phyloP scores from a whole-genome alignment of 2,797 vertebrate species.

The Cryptoprocta ferox region DNA sequence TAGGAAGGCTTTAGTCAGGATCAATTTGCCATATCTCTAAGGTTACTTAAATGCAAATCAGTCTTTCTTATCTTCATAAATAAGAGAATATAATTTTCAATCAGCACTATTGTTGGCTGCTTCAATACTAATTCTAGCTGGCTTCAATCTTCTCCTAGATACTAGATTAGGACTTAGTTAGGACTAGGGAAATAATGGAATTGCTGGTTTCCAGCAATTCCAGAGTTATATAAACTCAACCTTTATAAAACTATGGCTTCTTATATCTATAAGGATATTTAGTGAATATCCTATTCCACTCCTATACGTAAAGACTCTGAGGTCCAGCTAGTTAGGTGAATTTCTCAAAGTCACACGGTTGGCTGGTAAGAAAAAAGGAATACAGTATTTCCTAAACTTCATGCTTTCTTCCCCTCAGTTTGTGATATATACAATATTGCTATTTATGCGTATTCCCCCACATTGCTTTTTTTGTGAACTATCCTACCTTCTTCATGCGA shows the following conservation, averaged over 20 bases:
- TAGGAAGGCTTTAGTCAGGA: neutral
- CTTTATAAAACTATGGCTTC: neutral
- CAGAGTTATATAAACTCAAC: neutral
- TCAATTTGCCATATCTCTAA: neutral
- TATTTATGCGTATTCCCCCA: neutral
- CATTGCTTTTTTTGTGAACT: neutral
- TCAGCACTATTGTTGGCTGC: neutral
- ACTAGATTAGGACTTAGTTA: neutral
- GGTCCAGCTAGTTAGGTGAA: neutral
- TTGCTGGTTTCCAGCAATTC: neutral
- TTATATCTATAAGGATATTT: neutral
- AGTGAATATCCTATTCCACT: too few species aligned
- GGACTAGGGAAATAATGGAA: neutral
- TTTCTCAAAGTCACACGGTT: neutral
- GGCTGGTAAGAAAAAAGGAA: neutral
- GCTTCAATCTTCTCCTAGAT: neutral
- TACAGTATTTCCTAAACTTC: neutral
- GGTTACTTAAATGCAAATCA: slow-evolving; percentile 17
- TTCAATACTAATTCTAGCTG: neutral
- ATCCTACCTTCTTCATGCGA: neutral
- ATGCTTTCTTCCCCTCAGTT: neutral
- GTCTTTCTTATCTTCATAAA: neutral
- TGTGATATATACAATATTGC: neutral
- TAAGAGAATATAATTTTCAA: slow-evolving; percentile 11
- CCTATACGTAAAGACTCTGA: neutral